Conservation (phyloP, 2,797 vertebrate species). For the Sylvia borin region DNA sequence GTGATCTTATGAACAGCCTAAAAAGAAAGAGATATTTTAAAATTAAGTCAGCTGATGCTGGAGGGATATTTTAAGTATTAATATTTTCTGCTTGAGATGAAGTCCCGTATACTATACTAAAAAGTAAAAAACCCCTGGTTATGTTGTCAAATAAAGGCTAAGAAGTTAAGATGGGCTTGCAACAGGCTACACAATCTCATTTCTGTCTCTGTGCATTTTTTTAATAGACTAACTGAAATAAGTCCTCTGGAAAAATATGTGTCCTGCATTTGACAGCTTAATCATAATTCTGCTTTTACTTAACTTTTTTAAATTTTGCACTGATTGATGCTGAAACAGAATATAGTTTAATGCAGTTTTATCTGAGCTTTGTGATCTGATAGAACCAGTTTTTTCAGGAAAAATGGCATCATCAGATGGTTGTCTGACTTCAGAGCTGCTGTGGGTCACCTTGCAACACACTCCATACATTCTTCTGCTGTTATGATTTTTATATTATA, state of each 20-base stretch:
- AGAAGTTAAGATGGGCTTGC: neutral
- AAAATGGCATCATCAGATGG: neutral
- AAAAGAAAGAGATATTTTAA: neutral
- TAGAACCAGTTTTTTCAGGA: neutral
- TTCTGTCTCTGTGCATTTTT: neutral
- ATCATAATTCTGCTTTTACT: neutral
- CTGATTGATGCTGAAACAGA: neutral
- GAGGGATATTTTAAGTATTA: neutral
- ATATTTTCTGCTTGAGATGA: neutral
- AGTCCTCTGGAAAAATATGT: neutral
- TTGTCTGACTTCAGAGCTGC: neutral
- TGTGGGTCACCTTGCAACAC: neutral
- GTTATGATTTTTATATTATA: neutral
- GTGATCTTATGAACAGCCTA: neutral
- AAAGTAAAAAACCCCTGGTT: neutral
- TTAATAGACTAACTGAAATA: neutral
- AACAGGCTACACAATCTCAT: neutral
- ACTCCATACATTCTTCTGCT: neutral
- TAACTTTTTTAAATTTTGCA: neutral
- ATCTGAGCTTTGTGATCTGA: neutral
- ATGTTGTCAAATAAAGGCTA: neutral
- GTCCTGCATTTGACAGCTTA: neutral
- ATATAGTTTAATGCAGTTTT: neutral
- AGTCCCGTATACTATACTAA: neutral
- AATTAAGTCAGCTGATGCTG: neutral